Evolutionary conservation across 2,113 vertebrate genomes (phyloP).

Genomic region (Sylvilagus bachmani): DNA sequence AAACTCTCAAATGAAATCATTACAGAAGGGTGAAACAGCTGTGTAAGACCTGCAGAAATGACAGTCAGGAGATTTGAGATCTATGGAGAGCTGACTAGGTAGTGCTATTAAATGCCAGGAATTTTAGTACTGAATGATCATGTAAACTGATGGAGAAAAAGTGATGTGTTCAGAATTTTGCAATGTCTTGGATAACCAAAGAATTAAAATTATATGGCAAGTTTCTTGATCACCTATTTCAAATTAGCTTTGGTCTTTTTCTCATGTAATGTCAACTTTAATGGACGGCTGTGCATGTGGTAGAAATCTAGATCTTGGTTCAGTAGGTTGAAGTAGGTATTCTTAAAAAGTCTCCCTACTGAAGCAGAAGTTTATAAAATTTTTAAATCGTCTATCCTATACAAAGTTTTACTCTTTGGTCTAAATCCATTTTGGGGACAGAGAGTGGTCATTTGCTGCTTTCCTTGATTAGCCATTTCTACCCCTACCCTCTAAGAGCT

Average conservation of each 20-base stretch:
- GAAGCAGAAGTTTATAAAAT: not conserved
- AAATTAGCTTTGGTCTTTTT: not conserved
- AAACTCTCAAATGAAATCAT: not conserved
- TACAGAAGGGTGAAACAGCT: not conserved
- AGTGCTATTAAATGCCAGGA: not conserved
- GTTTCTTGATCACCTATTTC: not conserved
- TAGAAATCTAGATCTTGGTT: slow-evolving; percentile 13
- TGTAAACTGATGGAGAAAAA: slow-evolving; percentile 34
- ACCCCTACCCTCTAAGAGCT: not conserved
- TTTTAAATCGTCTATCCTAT: not conserved
- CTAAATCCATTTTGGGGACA: not conserved
- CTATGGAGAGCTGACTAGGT: not conserved
- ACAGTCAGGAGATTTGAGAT: not conserved
- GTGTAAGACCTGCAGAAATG: not conserved
- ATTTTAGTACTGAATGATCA: slow-evolving; percentile 30
- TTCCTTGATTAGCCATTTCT: not conserved
- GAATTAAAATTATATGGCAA: slow-evolving; percentile 17
- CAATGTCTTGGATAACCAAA: not conserved
- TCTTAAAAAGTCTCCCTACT: not conserved
- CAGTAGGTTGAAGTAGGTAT: not conserved
- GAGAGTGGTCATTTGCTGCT: not conserved
- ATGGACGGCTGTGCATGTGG: not conserved
- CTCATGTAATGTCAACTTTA: not conserved
- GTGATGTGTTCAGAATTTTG: not conserved
- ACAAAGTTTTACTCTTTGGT: not conserved